Percentiles rank a stretch among this genome's conserved stretches.
Conservation (phyloP, 1,140 invertebrate species). For the Agraylea sexmaculata region DNA sequence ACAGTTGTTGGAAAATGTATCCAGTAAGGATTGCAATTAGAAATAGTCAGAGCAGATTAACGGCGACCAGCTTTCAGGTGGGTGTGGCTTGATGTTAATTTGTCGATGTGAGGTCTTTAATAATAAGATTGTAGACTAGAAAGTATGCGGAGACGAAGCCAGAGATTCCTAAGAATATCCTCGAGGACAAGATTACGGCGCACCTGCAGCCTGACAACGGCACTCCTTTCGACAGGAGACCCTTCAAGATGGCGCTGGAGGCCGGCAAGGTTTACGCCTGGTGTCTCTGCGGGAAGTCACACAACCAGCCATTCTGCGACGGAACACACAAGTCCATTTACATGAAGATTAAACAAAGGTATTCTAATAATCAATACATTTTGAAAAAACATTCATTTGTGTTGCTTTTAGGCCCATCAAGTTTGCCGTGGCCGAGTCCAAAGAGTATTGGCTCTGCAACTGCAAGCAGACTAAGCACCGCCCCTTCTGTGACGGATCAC, state of each 20-base stretch:
- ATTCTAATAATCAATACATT: slow-evolving; percentile 2
- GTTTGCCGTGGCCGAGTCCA: slow-evolving; percentile 77
- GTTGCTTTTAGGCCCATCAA: slow-evolving; percentile 53
- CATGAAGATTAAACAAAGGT: slow-evolving; percentile 57
- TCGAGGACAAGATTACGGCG: slow-evolving; percentile 46
- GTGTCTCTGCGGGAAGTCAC: slow-evolving; percentile 89
- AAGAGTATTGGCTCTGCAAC: slow-evolving; percentile 96
- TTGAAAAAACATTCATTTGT: neutral
- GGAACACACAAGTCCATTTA: slow-evolving; percentile 70
- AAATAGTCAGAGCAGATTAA: too few species aligned
- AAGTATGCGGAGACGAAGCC: too few species aligned
- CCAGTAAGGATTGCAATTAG: too few species aligned
- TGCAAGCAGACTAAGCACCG: slow-evolving; percentile 92
- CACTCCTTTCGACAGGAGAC: slow-evolving; percentile 74
- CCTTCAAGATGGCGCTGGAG: slow-evolving; percentile 67
- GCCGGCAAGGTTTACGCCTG: slow-evolving; percentile 79
- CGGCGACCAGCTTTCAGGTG: too few species aligned
- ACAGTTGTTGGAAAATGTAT: too few species aligned
- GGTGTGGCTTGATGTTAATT: too few species aligned
- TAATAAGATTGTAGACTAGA: too few species aligned
- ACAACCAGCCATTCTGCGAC: slow-evolving; percentile 91
- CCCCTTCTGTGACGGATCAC: slow-evolving; percentile 97
- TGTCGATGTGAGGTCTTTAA: too few species aligned
- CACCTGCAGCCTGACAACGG: slow-evolving; percentile 53
- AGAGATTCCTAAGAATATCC: slow-evolving; percentile 51